A percentile compares a stretch with the other conserved stretches of the same genome.
Conservation (phyloP, 2,888 invertebrate species). For the Patella pellucida region DNA sequence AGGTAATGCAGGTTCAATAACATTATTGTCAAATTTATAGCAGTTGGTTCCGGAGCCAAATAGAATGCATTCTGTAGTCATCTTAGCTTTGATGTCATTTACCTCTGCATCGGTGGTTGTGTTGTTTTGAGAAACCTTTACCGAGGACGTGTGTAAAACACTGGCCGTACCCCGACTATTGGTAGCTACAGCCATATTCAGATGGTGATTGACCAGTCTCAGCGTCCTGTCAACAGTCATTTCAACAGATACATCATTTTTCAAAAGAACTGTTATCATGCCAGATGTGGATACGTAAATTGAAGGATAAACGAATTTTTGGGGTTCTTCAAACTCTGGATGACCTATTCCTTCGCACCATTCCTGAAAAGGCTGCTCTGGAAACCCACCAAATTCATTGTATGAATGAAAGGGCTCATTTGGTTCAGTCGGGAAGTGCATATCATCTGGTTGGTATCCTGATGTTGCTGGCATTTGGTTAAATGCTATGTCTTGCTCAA, state of each 20-base stretch:
- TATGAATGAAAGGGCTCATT: too few relatives aligned
- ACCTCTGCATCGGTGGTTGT: conserved; percentile 68
- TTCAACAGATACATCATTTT: conserved; percentile 69
- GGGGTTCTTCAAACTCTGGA: conserved; percentile 12
- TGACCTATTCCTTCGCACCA: too few relatives aligned
- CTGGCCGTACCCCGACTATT: conserved; percentile 65
- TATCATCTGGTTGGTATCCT: too few relatives aligned
- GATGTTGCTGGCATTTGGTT: too few relatives aligned
- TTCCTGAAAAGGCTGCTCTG: conserved; percentile 4
- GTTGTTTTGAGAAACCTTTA: conserved; percentile 69
- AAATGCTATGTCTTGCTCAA: too few relatives aligned
- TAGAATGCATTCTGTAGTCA: conserved; percentile 54
- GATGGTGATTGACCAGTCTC: conserved; percentile 69
- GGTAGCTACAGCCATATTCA: conserved; percentile 67
- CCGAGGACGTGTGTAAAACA: conserved; percentile 69
- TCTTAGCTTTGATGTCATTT: conserved; percentile 53
- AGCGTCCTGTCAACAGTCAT: conserved; percentile 70
- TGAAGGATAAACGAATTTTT: conserved; percentile 60
- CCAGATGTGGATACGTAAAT: conserved; percentile 70
- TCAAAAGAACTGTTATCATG: conserved; percentile 69
- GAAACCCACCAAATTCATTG: too few relatives aligned
- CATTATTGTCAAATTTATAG: conserved; percentile 56
- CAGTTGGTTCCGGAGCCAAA: conserved; percentile 59
- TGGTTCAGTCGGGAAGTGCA: not conserved
- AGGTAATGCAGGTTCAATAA: conserved; percentile 46